These are phyloP conservation scores for Gyps fulvus DNA, from an alignment of 2,113 vertebrate genomes.

Conservation along the genomic window DNA sequence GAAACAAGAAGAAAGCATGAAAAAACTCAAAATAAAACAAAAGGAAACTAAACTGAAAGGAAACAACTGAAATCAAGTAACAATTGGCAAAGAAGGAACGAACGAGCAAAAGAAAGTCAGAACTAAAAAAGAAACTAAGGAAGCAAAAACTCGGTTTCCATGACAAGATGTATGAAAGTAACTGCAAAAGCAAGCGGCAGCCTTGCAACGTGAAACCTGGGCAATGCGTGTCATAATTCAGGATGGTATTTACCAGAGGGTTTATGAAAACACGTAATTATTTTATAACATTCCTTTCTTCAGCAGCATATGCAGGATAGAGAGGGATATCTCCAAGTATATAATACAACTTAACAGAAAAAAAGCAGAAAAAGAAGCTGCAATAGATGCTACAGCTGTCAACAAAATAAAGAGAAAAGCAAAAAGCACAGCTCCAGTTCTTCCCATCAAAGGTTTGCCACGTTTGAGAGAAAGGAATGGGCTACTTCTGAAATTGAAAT, in stretches of 20 bases:
- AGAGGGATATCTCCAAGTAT: constrained; percentile 58
- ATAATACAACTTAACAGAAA: constrained; percentile 59
- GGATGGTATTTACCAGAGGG: constrained; percentile 75
- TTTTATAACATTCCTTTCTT: constrained; percentile 75
- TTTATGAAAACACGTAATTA: constrained; percentile 76
- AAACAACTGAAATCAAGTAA: constrained; percentile 66
- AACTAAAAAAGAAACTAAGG: constrained; percentile 77
- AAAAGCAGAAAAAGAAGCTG: constrained; percentile 46
- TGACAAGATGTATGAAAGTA: constrained; percentile 77
- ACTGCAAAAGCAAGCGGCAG: constrained; percentile 73
- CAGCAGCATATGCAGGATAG: constrained; percentile 66
- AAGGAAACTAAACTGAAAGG: constrained; percentile 72
- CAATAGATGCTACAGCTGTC: constrained; percentile 36
- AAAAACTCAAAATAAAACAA: constrained; percentile 64
- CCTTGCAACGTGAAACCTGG: constrained; percentile 77
- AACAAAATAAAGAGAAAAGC: constrained; percentile 33
- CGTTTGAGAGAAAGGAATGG: constrained; percentile 4
- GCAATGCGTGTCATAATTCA: constrained; percentile 73
- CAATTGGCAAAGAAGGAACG: constrained; percentile 66
- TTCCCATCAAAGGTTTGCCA: not conserved
- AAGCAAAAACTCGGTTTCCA: constrained; percentile 72
- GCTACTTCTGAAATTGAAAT: not conserved
- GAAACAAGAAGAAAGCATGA: constrained; percentile 77
- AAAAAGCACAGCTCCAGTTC: constrained; percentile 34
- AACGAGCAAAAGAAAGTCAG: constrained; percentile 73